phyloP scores from a whole-genome alignment of 2,888 invertebrate genomes.

The Caenorhabditis afra region DNA sequence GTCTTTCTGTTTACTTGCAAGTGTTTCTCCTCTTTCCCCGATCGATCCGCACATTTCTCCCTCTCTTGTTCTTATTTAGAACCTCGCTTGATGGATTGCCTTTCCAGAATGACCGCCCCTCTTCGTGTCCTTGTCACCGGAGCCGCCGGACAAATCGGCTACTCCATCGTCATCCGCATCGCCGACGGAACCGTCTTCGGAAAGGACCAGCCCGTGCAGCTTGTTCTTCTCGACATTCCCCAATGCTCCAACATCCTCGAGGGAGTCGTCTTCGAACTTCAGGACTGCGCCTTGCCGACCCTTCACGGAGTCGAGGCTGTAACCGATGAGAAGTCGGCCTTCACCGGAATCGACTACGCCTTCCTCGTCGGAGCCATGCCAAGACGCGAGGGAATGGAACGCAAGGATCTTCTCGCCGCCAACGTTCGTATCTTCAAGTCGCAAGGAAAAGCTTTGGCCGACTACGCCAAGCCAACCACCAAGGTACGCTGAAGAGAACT shows the following conservation, averaged over 20 bases:
- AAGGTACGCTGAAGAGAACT: conserved; percentile 85
- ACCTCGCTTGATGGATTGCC: neutral
- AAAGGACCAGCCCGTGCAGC: conserved; percentile 85
- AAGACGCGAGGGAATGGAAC: conserved; percentile 96
- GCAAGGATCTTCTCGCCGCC: conserved; percentile 95
- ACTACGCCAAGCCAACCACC: conserved; percentile 91
- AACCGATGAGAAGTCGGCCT: conserved; percentile 91
- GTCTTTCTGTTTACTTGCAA: neutral
- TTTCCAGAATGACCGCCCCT: conserved; percentile 68
- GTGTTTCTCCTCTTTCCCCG: conserved; percentile 5
- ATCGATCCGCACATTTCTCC: conserved; percentile 10
- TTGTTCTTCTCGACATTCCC: conserved; percentile 94
- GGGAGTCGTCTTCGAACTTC: conserved; percentile 97
- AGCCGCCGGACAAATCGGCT: conserved; percentile 99
- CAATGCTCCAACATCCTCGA: conserved; percentile 96
- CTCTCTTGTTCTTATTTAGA: neutral
- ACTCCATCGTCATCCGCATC: conserved; percentile 94
- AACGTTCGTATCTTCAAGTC: conserved; percentile 98
- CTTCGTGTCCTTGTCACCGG: conserved; percentile 88
- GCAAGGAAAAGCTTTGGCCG: conserved; percentile 94
- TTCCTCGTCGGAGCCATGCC: conserved; percentile 99
- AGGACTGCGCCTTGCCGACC: conserved; percentile 94
- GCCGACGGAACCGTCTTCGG: conserved; percentile 84
- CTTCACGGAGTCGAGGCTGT: conserved; percentile 90
- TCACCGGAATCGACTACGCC: conserved; percentile 94